Percentiles rank a stretch among this genome's conserved stretches.
Evolutionary conservation across 2,113 vertebrate genomes (phyloP).

Genomic region (Spilogale gracilis): DNA sequence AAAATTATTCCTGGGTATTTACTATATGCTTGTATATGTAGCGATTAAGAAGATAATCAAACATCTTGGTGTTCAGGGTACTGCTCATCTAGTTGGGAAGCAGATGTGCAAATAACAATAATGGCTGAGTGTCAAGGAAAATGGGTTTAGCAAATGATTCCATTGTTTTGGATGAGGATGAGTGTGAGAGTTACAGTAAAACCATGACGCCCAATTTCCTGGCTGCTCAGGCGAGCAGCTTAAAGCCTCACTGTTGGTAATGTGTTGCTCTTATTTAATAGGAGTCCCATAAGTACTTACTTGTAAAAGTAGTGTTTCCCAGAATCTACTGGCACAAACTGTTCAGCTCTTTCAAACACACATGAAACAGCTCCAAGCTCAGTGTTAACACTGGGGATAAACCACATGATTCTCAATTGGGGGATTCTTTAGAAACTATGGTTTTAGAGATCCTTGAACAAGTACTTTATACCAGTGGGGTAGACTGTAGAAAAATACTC

Average conservation of each 20-base stretch:
- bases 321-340: constrained; percentile 68
- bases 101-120: neutral
- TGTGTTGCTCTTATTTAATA: constrained; percentile 60
- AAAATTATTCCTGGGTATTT: neutral
- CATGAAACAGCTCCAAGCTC: constrained; percentile 47
- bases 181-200: neutral
- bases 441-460: constrained; percentile 7
- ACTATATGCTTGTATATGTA: neutral
- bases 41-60: neutral
- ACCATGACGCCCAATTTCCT: constrained; percentile 32
- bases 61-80: neutral
- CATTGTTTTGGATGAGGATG: neutral
- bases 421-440: neutral
- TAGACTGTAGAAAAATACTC: constrained; percentile 27
- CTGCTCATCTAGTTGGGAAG: neutral
- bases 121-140: neutral
- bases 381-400: constrained; percentile 24
- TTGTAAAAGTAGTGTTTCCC: constrained; percentile 63
- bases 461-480: neutral
- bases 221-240: neutral
- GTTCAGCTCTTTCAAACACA: constrained; percentile 41
- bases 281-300: neutral
- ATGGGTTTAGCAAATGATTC: neutral
- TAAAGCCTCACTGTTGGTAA: constrained; percentile 61
- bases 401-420: constrained; percentile 20